Conservation (phyloP, 2,888 invertebrate species). For the Rotaria magnacalcarata region DNA sequence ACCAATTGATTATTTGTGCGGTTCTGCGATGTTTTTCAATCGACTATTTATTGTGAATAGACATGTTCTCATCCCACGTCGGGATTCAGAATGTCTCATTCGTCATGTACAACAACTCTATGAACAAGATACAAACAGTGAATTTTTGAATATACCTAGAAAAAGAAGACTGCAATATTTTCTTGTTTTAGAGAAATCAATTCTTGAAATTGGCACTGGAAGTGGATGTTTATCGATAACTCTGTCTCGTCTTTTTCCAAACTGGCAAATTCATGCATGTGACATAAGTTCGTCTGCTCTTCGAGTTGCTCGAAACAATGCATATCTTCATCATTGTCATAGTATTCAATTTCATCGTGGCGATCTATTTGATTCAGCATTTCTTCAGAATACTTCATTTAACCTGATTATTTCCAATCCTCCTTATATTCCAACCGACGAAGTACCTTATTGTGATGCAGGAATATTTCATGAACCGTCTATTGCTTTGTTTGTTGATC, state of each 20-base stretch:
- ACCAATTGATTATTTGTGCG: constrained; percentile 5
- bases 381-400: background rate
- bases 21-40: background rate
- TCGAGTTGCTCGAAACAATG: constrained; percentile 2
- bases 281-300: background rate
- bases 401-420: background rate
- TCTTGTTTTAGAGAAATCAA: background rate
- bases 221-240: constrained; percentile 31
- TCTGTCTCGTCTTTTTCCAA: background rate
- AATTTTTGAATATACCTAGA: background rate
- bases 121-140: background rate
- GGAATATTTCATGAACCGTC: background rate
- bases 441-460: background rate
- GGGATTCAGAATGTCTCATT: background rate
- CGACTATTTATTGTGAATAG: constrained; percentile 19
- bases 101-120: background rate
- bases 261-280: constrained; percentile 15
- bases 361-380: background rate
- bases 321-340: background rate
- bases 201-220: constrained; percentile 14
- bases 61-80: constrained; percentile 23
- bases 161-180: no score
- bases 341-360: background rate
- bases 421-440: background rate
- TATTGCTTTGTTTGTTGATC: background rate